phyloP scores from a whole-genome alignment of 2,888 invertebrate genomes.

The Eupithecia subfuscata region DNA sequence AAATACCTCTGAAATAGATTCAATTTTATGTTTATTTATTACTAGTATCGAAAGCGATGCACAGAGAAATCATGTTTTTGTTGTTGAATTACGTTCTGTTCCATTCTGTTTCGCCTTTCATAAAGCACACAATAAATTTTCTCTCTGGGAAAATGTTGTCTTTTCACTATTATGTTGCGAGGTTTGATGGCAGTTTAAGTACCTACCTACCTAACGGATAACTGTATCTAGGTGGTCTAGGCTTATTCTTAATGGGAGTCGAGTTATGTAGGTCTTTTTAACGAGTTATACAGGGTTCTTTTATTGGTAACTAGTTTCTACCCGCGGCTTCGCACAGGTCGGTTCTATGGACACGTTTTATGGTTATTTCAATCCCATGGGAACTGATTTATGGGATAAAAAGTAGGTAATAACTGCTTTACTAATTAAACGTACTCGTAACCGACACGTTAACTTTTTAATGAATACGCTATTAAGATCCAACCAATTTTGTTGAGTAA shows the following conservation, averaged over 20 bases:
- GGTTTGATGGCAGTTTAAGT: neutral
- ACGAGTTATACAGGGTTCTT: neutral
- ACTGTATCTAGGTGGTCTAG: neutral
- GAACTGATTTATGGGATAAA: too few relatives aligned
- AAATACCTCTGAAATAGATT: neutral
- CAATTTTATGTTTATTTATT: neutral
- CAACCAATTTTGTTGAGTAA: too few relatives aligned
- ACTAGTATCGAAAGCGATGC: neutral
- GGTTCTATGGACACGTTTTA: too few relatives aligned
- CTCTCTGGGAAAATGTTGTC: neutral
- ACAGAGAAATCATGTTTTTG: conserved; percentile 3
- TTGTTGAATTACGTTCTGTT: neutral
- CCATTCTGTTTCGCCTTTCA: conserved; percentile 6
- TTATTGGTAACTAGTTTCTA: too few relatives aligned
- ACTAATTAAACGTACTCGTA: too few relatives aligned
- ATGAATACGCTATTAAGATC: too few relatives aligned
- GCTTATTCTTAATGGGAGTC: neutral
- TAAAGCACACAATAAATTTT: conserved; percentile 8
- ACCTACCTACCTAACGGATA: neutral
- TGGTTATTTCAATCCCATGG: too few relatives aligned
- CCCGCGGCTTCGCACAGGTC: too few relatives aligned
- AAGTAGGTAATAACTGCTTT: too few relatives aligned
- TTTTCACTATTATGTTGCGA: neutral
- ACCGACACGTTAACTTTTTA: too few relatives aligned
- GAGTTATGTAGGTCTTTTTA: conserved; percentile 1